Base-by-base conservation (phyloP, 2,888 invertebrate genomes). In the Bombyx huttoni region DNA sequence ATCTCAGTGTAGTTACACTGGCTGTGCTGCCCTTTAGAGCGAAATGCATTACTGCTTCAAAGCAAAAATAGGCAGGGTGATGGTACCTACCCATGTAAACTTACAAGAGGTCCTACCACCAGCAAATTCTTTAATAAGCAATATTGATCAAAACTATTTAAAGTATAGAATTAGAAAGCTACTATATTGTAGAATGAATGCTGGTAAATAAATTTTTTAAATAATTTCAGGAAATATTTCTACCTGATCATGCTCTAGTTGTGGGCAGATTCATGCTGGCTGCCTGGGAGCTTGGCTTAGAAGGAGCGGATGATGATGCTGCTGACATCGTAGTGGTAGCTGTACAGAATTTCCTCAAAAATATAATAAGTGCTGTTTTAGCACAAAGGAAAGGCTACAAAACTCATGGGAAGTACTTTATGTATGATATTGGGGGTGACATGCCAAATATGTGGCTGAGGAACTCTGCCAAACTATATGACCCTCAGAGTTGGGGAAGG, bases 211-310 rank as follows among this genome's bases (percentile, higher is more conserved):
- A 13, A 7, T n/a, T 13, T n/a, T n/a, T 46, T 2, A 46, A 24
- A 47, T 13, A 13, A 48, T 76, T 75, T 9, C 70, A 95, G 73
- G 96, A 96, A 76, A 81, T 95, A 53, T 93, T 95, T 66, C 80
- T 97, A 55, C 97, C 97, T 0, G 97, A 97, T 73, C 91, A 92
- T 57, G 93, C 94, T 0, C 92, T 97, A 67, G 92, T 97, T 7
- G 90, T 94, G 56, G 95, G 96, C 0, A 89, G 96, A 54, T 91
- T 97, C 63, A 91, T 96, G 78, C 90, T 97, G 9, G 93, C 94
- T 6, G 96, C 96, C 7, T 97, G 97, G 97, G 96, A 97, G 68
- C 91, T 92, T 50, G 96, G 96, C 0, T 89, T 98, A 47, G 93
- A 96, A 60, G 95, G 95, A 8, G 94, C 94, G 5, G 94, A 96